Evolutionary conservation across 2,797 vertebrate species (phyloP), one percentile per base, ranked within the genome.

Genomic region (Saxicola maurus): DNA sequence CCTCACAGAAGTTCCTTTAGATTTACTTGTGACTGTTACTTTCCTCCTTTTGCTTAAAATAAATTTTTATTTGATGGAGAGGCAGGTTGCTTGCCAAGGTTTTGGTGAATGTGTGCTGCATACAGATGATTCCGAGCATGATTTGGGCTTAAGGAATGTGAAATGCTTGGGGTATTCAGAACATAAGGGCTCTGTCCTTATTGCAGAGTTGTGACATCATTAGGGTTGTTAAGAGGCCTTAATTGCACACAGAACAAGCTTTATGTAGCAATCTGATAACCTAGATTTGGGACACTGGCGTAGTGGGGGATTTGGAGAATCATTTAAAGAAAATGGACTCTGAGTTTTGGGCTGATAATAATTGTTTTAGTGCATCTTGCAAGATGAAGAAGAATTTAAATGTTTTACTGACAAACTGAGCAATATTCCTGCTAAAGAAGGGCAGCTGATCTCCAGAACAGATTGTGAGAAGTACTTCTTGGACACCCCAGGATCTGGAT

Each of bases 41-140:
- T 79, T 62, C 38, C 45, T 77, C 60, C n/a, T 53, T 82, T 51
- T 49, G 55, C 85, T 71, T 82, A 21, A 66, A 86, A 77, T 43
- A 82, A 81, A 57, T 67, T 52, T 79, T 92, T 86, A n/a, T 53
- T 43, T 65, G 33, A 9, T n/a, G 43, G 72, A 64, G 53, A 28
- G 0, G 0, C 15, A 30, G 35, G 42, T 73, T 69, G 53, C 31
- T 55, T 48, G 59, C 0, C 17, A 17, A 42, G n/a, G 8, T 38
- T 87, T 75, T 3, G 28, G 24, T 43, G 57, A 53, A 24, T 31
- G n/a, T 78, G 49, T 49, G 38, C 53, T 64, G 49, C 30, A 4
- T 31, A 21, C 7, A 1, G 45, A 18, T 10, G 5, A 37, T 74
- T 48, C 9, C 0, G 7, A 38, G 17, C 67, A 30, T 0, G 1